Conservation (phyloP, 1,140 invertebrate genomes). For the Melanaphis sacchari region DNA sequence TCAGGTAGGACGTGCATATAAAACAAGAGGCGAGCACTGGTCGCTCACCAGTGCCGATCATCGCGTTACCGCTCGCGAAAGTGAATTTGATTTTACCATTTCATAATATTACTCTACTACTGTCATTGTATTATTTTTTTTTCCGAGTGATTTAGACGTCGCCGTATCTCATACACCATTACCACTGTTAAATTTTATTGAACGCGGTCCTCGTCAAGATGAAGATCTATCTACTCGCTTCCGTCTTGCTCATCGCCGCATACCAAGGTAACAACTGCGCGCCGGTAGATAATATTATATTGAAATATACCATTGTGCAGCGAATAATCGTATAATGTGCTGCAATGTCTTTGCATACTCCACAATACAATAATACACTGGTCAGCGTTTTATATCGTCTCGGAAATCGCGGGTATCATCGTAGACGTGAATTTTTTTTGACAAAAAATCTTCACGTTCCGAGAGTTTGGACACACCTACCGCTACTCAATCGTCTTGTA, state of each 20-base stretch:
- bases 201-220: not conserved
- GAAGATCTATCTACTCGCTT: slow-evolving; percentile 41
- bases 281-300: not conserved
- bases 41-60: slow-evolving; percentile 54
- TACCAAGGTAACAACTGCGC: slow-evolving; percentile 42
- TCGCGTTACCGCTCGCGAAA: slow-evolving; percentile 46
- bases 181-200: not conserved
- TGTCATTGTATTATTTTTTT: not conserved
- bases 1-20: slow-evolving; percentile 53
- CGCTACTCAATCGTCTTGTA: not conserved
- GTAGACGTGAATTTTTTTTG: not conserved
- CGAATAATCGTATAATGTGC: not conserved
- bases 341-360: not conserved
- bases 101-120: not conserved
- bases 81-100: slow-evolving; percentile 24
- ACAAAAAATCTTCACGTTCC: not conserved
- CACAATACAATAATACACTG: not conserved
- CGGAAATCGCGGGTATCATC: not conserved
- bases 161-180: not conserved
- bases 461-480: not conserved
- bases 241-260: slow-evolving; percentile 12
- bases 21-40: slow-evolving; percentile 52
- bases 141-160: not conserved
- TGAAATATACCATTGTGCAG: not conserved
- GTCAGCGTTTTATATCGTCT: not conserved